These are phyloP conservation scores for Leguminivora glycinivorella DNA, from an alignment of 1,140 invertebrate genomes.

Conservation along the genomic window DNA sequence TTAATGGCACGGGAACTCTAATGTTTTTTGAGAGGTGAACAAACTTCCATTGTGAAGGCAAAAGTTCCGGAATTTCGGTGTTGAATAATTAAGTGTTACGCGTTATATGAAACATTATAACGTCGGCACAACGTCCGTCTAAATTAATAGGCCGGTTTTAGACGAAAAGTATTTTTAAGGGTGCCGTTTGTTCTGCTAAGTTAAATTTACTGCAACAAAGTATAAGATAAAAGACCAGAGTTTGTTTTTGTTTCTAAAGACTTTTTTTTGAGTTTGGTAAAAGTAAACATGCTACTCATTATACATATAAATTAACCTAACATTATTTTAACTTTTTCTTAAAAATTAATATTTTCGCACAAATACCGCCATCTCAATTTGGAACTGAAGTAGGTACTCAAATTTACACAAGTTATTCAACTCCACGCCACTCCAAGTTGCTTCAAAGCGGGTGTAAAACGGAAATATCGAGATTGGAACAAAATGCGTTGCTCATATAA, in stretches of 20 bases:
- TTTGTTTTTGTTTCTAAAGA: too few species aligned
- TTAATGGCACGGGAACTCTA: conserved; percentile 47
- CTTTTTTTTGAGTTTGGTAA: too few species aligned
- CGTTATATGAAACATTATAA: conserved; percentile 38
- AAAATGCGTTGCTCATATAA: conserved; percentile 16
- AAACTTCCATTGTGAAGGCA: conserved; percentile 34
- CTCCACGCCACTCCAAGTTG: not conserved
- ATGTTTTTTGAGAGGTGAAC: conserved; percentile 41
- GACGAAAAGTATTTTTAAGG: conserved; percentile 1
- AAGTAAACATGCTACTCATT: too few species aligned
- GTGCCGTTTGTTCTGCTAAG: not conserved
- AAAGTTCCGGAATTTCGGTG: conserved; percentile 41
- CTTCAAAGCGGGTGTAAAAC: conserved; percentile 4
- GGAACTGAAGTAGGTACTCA: not conserved
- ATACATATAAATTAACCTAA: too few species aligned
- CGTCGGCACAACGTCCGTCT: conserved; percentile 7
- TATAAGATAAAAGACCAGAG: too few species aligned
- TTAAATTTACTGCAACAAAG: not conserved
- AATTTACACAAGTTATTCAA: conserved; percentile 1
- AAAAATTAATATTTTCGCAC: not conserved
- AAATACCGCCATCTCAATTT: not conserved
- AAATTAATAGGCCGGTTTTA: conserved; percentile 21
- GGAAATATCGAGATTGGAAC: conserved; percentile 7
- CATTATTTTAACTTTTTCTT: too few species aligned
- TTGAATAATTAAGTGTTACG: conserved; percentile 41